Conservation (phyloP, 2,797 vertebrate genomes). For the Acrocephalus scirpaceus region DNA sequence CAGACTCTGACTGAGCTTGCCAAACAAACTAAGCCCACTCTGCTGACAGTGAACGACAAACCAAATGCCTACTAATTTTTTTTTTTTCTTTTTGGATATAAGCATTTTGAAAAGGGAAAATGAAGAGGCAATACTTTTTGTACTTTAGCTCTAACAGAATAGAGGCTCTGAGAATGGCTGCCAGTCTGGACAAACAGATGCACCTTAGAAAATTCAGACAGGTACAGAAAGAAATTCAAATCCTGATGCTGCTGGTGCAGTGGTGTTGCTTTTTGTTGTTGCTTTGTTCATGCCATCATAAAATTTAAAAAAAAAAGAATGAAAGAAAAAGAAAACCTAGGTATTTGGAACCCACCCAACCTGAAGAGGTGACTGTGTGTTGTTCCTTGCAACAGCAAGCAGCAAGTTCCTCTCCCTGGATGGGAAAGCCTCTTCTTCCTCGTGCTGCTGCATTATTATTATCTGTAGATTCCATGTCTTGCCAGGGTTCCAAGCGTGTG, state of each 20-base stretch:
- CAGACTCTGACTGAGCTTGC: neutral
- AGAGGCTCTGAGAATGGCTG: slow-evolving; percentile 63
- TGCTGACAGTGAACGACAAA: neutral
- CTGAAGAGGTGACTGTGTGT: slow-evolving; percentile 37
- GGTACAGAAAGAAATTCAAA: slow-evolving; percentile 26
- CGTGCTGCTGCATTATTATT: neutral
- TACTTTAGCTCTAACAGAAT: neutral
- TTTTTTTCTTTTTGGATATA: neutral
- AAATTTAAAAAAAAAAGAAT: neutral
- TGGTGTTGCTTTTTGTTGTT: slow-evolving; percentile 50
- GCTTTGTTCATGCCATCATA: slow-evolving; percentile 68
- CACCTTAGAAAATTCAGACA: slow-evolving; percentile 48
- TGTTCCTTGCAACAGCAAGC: slow-evolving; percentile 44
- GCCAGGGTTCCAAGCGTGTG: slow-evolving; percentile 43
- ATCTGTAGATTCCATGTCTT: slow-evolving; percentile 35
- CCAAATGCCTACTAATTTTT: neutral
- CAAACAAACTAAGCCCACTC: neutral
- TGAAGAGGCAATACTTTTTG: neutral
- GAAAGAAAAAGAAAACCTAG: neutral
- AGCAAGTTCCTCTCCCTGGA: slow-evolving; percentile 35
- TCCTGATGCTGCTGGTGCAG: slow-evolving; percentile 61
- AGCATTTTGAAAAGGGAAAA: slow-evolving; percentile 10
- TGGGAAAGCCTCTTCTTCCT: slow-evolving; percentile 29
- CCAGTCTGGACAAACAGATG: slow-evolving; percentile 56
- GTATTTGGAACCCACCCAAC: slow-evolving; percentile 65